Base-by-base conservation (phyloP, 1,140 invertebrate species). In the Drosophila navojoa region DNA sequence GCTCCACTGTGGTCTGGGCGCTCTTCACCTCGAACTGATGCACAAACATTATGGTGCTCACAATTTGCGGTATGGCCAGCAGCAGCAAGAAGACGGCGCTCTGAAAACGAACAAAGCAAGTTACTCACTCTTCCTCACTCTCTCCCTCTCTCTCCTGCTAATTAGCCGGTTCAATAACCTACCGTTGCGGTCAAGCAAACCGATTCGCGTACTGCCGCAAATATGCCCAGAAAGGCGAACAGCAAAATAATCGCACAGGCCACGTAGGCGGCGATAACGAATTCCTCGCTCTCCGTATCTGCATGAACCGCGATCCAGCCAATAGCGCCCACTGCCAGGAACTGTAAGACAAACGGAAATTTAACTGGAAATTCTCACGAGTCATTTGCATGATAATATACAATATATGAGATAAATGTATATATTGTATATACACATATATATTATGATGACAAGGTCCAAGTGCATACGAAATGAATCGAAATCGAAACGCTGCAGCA, bases 31-130 rank as follows among this genome's bases (percentile, higher is more conserved):
- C 73, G 29, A 63, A 69, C 10, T 80, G 60, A 29, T 82, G 80
- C 22, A 91, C 22, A n/a, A 84, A 72, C 9, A 85, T 40, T 25
- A 53, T 69, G 25, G 85, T 85, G 45, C 55, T 58, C 1, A 78
- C 70, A 15, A 91, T 89, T 45, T 91, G 82, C 15, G 73, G 70
- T 10, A 90, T 59, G 35, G 86, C 82, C 76, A 91, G 50, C 25
- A 89, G 32, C 32, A 91, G 59, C 57, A 91, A 61, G 54, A 91
- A 91, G 10, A 91, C 74, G 19, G 90, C 90, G 19, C 82, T 81
- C 90, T 86, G 27, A 0, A 9, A 15, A 58, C 22, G 29, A 5
- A 49, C 32, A 62, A 45, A 16, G 13, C 50, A n/a, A 5, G 32
- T 32, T 29, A 29, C 27, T 29, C 27, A 32, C 7, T 32, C 32